Base-by-base conservation (phyloP, 2,888 invertebrate species). In the Drosophila neonasuta region DNA sequence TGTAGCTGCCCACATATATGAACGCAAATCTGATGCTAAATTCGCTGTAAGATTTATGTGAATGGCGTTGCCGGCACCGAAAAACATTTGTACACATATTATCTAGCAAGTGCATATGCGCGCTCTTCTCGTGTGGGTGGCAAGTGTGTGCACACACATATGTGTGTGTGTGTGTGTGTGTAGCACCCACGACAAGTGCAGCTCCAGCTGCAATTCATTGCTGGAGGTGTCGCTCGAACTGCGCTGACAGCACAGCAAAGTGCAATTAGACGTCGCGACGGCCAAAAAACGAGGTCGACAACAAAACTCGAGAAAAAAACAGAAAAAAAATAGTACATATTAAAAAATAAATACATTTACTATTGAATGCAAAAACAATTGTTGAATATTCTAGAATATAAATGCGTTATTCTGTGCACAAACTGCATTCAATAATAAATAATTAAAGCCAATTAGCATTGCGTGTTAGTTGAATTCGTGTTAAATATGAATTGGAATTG, bases 1-100 rank as follows among this genome's bases (percentile, higher is more conserved):
- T 52, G 63, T 13, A 46, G 50, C 44, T 34, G 34, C 17, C 51
- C 55, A 41, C 66, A 52, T 39, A 62, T 55, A 42, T 39, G 55
- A 70, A 84, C 71, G 67, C 62, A 75, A 84, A 86, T 79, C 61
- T 68, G 64, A 84, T 72, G 71, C 85, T 76, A 81, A 73, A 86
- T 76, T 79, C 60, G 51, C 62, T 17, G 45, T 20, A 62, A 73
- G 74, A 81, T 86, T 84, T 81, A 86, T 77, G 74, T 62, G 77
- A 68, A 64, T 66, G 36, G 61, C 65, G 57, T 55, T 74, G 63
- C 55, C 42, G 44, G 42, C 56, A 41, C 52, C 68, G 34, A 63
- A 59, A 68, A 71, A 62, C 59, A 74, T 62, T 71, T 65, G n/a
- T 56, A 61, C n/a, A 49, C 57, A 29, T 50, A 29, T 42, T 57